Conservation (phyloP, 2,888 invertebrate genomes). For the Isoperla grammatica region DNA sequence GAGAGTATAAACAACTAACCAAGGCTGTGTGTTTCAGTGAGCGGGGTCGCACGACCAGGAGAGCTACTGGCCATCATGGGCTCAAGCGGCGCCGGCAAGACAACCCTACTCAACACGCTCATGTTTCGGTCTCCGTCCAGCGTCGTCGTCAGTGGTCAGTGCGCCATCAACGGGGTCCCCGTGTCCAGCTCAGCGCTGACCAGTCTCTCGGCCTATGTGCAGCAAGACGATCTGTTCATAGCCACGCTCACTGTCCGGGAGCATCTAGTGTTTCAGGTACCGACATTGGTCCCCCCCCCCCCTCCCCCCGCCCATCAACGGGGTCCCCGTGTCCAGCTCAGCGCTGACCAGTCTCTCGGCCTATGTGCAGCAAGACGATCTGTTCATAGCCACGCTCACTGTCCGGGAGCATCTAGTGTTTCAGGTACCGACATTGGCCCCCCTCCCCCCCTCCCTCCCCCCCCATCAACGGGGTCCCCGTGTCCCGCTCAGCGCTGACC, state of each 20-base stretch:
- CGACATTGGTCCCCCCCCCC: no score
- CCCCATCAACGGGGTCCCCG: no score
- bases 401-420: no score
- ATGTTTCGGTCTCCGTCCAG: constrained; percentile 73
- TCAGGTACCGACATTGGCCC: no score
- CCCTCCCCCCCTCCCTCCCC: no score
- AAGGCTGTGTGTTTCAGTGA: constrained; percentile 53
- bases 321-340: no score
- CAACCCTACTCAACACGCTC: constrained; percentile 84
- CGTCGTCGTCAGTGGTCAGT: constrained; percentile 55
- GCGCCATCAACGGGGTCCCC: constrained; percentile 68
- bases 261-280: constrained; percentile 79
- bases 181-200: constrained; percentile 62
- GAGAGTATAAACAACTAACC: no score
- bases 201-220: constrained; percentile 83
- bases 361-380: no score
- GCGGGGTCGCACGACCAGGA: constrained; percentile 77
- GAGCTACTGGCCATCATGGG: constrained; percentile 85
- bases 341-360: no score
- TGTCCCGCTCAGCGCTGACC: no score
- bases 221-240: constrained; percentile 90
- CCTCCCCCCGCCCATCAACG: no score
- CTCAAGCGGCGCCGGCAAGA: constrained; percentile 90
- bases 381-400: no score
- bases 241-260: constrained; percentile 84